Percentiles rank a stretch among this genome's conserved stretches.
These are phyloP conservation scores for Hybognathus amarus DNA, from an alignment of 2,797 vertebrate species.

Conservation along the genomic window DNA sequence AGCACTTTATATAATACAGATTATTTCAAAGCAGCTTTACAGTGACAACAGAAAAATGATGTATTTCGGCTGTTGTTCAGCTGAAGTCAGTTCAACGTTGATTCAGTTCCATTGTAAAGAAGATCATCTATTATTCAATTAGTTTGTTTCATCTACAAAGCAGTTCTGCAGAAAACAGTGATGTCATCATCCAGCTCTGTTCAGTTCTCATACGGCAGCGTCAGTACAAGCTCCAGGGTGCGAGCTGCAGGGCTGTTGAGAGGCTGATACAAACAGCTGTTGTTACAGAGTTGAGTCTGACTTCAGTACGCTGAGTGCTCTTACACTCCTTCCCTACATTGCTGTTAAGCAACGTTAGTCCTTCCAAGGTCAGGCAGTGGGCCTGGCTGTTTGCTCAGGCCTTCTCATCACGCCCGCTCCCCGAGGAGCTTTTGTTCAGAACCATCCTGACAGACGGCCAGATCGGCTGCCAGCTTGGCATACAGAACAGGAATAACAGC, in stretches of 20 bases:
- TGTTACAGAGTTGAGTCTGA: not conserved
- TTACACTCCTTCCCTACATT: conserved; percentile 31
- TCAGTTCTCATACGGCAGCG: too few relatives aligned
- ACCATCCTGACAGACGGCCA: conserved; percentile 36
- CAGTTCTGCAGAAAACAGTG: too few relatives aligned
- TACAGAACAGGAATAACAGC: conserved; percentile 35
- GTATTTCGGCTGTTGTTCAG: too few relatives aligned
- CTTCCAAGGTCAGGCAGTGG: conserved; percentile 46
- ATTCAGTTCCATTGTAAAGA: too few relatives aligned
- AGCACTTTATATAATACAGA: too few relatives aligned
- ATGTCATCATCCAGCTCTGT: too few relatives aligned
- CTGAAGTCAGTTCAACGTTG: too few relatives aligned
- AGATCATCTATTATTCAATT: too few relatives aligned
- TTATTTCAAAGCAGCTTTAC: too few relatives aligned
- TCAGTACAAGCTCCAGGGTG: not conserved
- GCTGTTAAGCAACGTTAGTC: conserved; percentile 42
- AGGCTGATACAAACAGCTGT: conserved; percentile 19
- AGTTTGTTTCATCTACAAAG: too few relatives aligned
- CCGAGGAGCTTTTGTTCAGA: conserved; percentile 46
- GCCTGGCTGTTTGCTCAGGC: conserved; percentile 40
- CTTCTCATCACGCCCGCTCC: conserved; percentile 39
- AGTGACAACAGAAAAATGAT: too few relatives aligned
- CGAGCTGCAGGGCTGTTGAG: not conserved
- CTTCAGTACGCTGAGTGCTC: not conserved
- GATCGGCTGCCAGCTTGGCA: conserved; percentile 46